Conservation (phyloP, 1,140 invertebrate species). For the Drosophila suzukii region DNA sequence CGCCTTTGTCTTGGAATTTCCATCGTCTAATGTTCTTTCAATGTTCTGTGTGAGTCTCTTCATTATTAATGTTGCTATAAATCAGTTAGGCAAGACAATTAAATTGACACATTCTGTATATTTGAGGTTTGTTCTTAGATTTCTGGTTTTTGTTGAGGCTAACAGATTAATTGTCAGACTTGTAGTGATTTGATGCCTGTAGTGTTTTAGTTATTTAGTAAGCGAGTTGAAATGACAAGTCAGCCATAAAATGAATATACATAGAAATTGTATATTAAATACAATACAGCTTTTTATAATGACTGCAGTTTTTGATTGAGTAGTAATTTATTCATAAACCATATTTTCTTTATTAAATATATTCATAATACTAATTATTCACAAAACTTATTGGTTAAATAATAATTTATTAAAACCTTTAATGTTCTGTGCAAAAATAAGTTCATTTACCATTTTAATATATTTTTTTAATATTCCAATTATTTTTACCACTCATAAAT, state of each 20-base stretch:
- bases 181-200: constrained; percentile 22
- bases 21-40: constrained; percentile 22
- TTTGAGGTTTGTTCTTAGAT: constrained; percentile 39
- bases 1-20: constrained; percentile 14
- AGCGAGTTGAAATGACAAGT: neutral
- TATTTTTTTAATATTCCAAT: too few species aligned
- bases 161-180: constrained; percentile 34
- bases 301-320: too few species aligned
- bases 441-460: too few species aligned
- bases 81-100: constrained; percentile 47
- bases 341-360: too few species aligned
- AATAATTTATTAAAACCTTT: too few species aligned
- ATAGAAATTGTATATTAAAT: neutral
- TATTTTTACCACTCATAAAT: too few species aligned
- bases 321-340: too few species aligned
- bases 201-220: constrained; percentile 10
- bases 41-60: constrained; percentile 28
- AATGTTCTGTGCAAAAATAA: too few species aligned
- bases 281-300: neutral
- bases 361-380: too few species aligned
- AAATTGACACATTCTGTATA: constrained; percentile 50
- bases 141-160: constrained; percentile 28
- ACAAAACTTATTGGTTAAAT: too few species aligned
- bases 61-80: constrained; percentile 48
- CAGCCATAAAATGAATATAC: neutral